phyloP scores from a whole-genome alignment of 2,797 vertebrate species.

The Lacerta viridis region DNA sequence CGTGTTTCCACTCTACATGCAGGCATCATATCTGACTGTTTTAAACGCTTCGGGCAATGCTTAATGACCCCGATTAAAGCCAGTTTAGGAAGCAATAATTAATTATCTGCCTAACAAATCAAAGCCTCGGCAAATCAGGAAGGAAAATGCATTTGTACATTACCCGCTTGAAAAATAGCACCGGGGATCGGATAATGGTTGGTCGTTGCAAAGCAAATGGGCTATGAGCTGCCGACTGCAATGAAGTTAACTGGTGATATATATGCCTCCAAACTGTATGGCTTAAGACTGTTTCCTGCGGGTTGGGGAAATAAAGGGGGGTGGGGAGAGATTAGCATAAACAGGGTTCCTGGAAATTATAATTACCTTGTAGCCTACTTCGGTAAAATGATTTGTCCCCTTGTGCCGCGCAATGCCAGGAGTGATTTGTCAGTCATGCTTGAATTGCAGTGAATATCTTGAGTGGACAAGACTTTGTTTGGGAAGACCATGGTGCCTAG shows the following conservation, averaged over 20 bases:
- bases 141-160: slow-evolving; percentile 1
- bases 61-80: slow-evolving; percentile 22
- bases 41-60: slow-evolving; percentile 36
- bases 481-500: neutral
- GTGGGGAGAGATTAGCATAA: neutral
- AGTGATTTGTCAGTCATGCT: neutral
- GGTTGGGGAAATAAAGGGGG: neutral
- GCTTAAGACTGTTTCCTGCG: neutral
- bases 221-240: neutral
- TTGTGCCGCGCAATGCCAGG: neutral
- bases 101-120: slow-evolving; percentile 36
- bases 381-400: neutral
- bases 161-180: neutral
- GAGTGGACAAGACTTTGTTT: no score
- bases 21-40: neutral
- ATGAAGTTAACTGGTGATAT: neutral
- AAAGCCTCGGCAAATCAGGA: slow-evolving; percentile 18
- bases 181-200: fast-evolving
- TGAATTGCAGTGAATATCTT: neutral
- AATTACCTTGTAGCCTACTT: neutral
- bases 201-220: neutral
- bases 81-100: slow-evolving; percentile 41
- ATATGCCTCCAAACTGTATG: neutral
- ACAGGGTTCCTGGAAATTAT: neutral
- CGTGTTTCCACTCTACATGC: neutral